Evolutionary conservation across 2,888 invertebrate species (phyloP).

Genomic region (Carcina quercana): DNA sequence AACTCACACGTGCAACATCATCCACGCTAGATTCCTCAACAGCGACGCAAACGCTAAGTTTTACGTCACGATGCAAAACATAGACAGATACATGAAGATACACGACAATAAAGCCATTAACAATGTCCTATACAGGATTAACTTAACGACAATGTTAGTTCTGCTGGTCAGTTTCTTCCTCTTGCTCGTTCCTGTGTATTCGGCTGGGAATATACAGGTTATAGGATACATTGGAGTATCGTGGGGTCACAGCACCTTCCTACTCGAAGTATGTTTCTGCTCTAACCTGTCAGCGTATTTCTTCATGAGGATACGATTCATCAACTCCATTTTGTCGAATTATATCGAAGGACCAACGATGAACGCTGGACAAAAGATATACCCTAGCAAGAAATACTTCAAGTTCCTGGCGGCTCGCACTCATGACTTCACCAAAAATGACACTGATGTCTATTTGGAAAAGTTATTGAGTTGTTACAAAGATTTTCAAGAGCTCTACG

Average conservation of each 20-base stretch:
- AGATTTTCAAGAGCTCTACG: slow-evolving; percentile 5
- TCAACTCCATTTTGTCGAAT: slow-evolving; percentile 6
- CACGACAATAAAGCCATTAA: slow-evolving; percentile 21
- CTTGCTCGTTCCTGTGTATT: slow-evolving; percentile 10
- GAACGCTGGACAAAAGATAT: too few species aligned
- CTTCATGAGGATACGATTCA: slow-evolving; percentile 2
- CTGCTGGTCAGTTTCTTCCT: slow-evolving; percentile 9
- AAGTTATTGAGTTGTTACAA: slow-evolving; percentile 7
- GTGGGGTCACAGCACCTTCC: background rate
- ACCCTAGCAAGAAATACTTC: too few species aligned
- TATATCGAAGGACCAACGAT: background rate
- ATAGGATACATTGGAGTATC: background rate
- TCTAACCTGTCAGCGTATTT: slow-evolving; percentile 10
- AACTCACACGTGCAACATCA: slow-evolving; percentile 24
- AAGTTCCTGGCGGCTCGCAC: background rate
- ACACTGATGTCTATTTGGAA: slow-evolving; percentile 5
- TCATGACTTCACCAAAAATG: slow-evolving; percentile 2
- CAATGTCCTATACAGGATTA: background rate
- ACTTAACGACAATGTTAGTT: background rate
- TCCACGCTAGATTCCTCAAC: slow-evolving; percentile 38
- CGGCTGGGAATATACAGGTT: slow-evolving; percentile 1
- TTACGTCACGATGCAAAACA: slow-evolving; percentile 36
- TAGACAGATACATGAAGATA: slow-evolving; percentile 41
- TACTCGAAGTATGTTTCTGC: slow-evolving; percentile 1
- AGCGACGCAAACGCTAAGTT: slow-evolving; percentile 32